phyloP scores from a whole-genome alignment of 2,797 vertebrate genomes.

The Garrulus glandarius region DNA sequence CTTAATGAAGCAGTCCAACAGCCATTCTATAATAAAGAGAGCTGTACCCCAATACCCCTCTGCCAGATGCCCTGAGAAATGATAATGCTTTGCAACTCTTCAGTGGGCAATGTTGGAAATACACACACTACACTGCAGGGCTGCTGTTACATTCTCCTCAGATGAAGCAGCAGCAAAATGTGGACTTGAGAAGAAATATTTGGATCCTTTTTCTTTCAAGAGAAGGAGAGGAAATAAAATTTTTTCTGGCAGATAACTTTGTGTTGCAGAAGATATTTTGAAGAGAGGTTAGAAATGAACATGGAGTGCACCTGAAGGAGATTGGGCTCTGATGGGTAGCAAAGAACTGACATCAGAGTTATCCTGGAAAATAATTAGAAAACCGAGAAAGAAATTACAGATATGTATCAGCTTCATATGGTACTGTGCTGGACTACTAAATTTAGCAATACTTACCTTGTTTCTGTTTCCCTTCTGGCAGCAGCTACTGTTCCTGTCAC shows the following conservation, averaged over 20 bases:
- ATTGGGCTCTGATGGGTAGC: not conserved
- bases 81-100: not conserved
- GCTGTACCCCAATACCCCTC: not conserved
- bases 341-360: not conserved
- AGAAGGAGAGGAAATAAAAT: not conserved
- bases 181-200: not conserved
- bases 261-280: not conserved
- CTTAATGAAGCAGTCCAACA: not conserved
- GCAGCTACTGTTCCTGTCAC: not conserved
- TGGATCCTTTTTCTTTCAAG: not conserved
- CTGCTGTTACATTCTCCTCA: not conserved
- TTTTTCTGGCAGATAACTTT: not conserved
- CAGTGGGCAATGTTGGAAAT: not conserved
- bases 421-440: not conserved
- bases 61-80: not conserved
- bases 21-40: not conserved
- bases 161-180: not conserved
- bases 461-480: not conserved
- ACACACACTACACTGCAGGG: rapidly evolving
- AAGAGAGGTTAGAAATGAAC: not conserved
- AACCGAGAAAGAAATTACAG: not conserved
- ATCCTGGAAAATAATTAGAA: not conserved
- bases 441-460: not conserved
- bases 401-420: not conserved
- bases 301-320: not conserved